Evolutionary conservation across 2,888 invertebrate genomes (phyloP), one percentile per base, ranked within the genome.

Genomic region (Drosophila infuscata): DNA sequence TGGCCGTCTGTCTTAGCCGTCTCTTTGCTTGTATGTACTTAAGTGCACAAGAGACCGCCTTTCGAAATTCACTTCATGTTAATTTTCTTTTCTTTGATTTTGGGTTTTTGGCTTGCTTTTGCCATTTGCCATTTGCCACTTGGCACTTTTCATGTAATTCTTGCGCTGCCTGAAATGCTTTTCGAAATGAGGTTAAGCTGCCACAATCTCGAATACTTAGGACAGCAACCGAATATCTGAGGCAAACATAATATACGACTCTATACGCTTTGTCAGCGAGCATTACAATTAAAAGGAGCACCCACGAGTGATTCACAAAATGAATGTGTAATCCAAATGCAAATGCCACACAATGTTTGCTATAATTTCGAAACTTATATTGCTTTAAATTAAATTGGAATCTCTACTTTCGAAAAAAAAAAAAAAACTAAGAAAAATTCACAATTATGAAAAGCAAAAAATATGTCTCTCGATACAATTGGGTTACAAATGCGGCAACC

Each of bases 81-180:
- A 84, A 85, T 85, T 87, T 84, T 76, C 81, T 80, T 84, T 81
- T 79, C 88, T 88, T 87, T 88, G 85, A 84, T 85, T 88, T 84
- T 79, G 68, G 73, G 71, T 74, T 17, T 38, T 74, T 69, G 59
- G 68, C 84, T 71, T 76, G 83, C 43, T 33, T 46, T 46, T 53
- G 51, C 52, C 25, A 6, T 46, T 46, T 53, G 51, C 52, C 25
- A 6, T 33, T 49, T 64, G 66, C 70, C 82, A 73, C 76, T 87
- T 81, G 68, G 68, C 78, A 74, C 74, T 78, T 76, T 82, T 76
- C 71, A 75, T 84, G 84, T 82, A 83, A 84, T 84, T 87, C 79
- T 79, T 79, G 65, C 46, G 75, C 71, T 68, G 63, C 66, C 70
- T 62, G 64, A 71, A 76, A 74, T 82, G 67, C 66, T 60, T 82